Conservation (phyloP, 92 coral and sea anemone genomes). For the Muricea muricata region DNA sequence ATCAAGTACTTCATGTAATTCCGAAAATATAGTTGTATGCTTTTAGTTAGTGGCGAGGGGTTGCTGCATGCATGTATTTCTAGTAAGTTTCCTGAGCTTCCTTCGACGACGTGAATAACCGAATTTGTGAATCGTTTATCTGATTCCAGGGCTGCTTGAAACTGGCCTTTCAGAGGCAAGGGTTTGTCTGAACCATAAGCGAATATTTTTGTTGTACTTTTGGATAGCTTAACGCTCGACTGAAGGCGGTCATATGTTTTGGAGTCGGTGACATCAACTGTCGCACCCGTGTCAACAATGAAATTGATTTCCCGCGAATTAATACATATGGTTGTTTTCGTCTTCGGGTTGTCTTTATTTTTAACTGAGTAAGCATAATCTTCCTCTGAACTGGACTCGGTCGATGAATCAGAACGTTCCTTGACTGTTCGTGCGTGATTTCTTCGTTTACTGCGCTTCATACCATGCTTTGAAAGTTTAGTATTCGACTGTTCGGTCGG, state of each 20-base stretch:
- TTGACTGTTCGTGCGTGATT: neutral
- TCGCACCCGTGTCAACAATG: constrained; percentile 40
- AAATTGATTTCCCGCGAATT: neutral
- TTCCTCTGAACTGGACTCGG: constrained; percentile 13
- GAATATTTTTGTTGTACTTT: constrained; percentile 5
- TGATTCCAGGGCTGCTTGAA: constrained; percentile 22
- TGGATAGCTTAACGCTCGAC: neutral
- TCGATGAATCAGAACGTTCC: neutral
- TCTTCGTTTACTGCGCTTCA: neutral
- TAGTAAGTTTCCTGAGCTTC: constrained; percentile 31
- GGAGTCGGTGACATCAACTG: constrained; percentile 46
- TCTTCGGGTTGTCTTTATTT: neutral
- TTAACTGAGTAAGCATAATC: constrained; percentile 22
- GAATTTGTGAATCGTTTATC: constrained; percentile 30
- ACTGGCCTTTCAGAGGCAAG: constrained; percentile 12
- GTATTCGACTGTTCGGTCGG: neutral
- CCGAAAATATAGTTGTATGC: no score
- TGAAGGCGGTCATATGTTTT: constrained; percentile 26
- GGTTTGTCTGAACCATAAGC: constrained; percentile 35
- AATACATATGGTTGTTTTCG: neutral
- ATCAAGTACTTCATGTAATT: no score
- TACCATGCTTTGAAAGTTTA: no score
- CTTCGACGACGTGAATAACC: constrained; percentile 41
- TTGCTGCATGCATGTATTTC: no score
- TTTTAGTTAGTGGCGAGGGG: no score